Conservation (phyloP, 1,140 invertebrate species). For the Chironomus striatipennis region DNA sequence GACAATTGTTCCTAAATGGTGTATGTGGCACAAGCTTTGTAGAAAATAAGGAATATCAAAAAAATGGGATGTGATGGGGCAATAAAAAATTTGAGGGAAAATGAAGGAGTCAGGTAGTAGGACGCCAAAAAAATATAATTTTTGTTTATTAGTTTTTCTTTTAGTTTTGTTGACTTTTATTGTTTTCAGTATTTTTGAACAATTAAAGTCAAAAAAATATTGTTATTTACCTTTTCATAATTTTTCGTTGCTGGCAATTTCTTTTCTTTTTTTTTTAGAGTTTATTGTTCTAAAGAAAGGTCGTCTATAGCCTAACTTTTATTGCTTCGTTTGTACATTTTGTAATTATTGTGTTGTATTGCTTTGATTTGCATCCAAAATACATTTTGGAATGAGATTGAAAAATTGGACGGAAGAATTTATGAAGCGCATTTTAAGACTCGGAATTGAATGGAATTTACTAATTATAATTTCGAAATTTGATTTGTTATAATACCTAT, state of each 20-base stretch:
- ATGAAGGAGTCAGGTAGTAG: background rate
- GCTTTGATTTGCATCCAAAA: too few relatives aligned
- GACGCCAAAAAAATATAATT: background rate
- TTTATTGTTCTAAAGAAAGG: constrained; percentile 5
- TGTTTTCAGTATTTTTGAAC: background rate
- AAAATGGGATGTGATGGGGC: background rate
- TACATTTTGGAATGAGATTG: too few relatives aligned
- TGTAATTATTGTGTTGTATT: too few relatives aligned
- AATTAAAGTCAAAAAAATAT: constrained; percentile 23
- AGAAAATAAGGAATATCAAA: background rate
- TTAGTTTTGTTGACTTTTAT: constrained; percentile 22
- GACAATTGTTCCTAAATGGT: background rate
- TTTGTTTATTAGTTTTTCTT: constrained; percentile 4
- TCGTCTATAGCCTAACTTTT: background rate
- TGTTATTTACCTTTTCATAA: constrained; percentile 4
- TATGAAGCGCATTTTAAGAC: too few relatives aligned
- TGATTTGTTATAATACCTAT: too few relatives aligned
- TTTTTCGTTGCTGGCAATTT: background rate
- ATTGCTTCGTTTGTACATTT: background rate
- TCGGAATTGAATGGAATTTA: too few relatives aligned
- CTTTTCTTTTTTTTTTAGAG: background rate
- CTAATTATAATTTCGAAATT: too few relatives aligned
- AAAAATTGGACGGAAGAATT: too few relatives aligned
- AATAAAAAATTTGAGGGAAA: background rate
- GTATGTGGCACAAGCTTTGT: too few relatives aligned